Evolutionary conservation across 2,888 invertebrate species (phyloP).

Genomic region (Mystacides longicornis): DNA sequence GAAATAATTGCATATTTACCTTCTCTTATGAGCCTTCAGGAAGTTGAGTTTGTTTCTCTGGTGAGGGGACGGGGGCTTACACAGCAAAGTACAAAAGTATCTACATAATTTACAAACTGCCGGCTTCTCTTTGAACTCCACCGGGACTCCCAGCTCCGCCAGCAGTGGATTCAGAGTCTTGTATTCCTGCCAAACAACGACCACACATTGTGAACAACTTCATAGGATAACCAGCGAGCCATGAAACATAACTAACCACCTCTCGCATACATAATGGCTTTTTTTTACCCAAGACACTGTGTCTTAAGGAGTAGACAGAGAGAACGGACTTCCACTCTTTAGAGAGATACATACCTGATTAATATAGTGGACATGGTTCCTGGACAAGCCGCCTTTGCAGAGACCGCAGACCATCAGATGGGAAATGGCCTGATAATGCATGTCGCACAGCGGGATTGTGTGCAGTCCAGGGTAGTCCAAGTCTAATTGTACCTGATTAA

Average conservation of each 20-base stretch:
- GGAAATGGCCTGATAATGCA: slow-evolving; percentile 62
- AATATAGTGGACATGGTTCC: slow-evolving; percentile 68
- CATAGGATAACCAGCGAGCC: too few relatives aligned
- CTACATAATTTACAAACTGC: slow-evolving; percentile 78
- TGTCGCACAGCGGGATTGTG: slow-evolving; percentile 60
- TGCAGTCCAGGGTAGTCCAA: slow-evolving; percentile 60
- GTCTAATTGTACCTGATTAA: slow-evolving; percentile 51
- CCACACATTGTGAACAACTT: too few relatives aligned
- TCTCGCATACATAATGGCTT: too few relatives aligned
- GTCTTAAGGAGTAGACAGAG: too few relatives aligned
- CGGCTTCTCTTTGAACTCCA: slow-evolving; percentile 58
- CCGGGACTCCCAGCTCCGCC: slow-evolving; percentile 57
- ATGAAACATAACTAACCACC: too few relatives aligned
- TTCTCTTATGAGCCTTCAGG: slow-evolving; percentile 54
- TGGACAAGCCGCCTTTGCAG: slow-evolving; percentile 67
- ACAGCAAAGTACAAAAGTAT: slow-evolving; percentile 65
- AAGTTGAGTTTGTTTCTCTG: slow-evolving; percentile 45
- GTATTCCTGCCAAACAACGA: slow-evolving; percentile 42
- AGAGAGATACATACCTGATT: slow-evolving; percentile 39
- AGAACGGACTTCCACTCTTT: too few relatives aligned
- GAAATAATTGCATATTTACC: slow-evolving; percentile 46
- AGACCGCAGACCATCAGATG: slow-evolving; percentile 70
- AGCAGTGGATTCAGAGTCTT: slow-evolving; percentile 51
- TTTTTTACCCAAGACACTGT: too few relatives aligned
- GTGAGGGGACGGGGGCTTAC: slow-evolving; percentile 52